These are phyloP conservation scores for Plusia festucae DNA, from an alignment of 2,888 invertebrate species.

Conservation along the genomic window DNA sequence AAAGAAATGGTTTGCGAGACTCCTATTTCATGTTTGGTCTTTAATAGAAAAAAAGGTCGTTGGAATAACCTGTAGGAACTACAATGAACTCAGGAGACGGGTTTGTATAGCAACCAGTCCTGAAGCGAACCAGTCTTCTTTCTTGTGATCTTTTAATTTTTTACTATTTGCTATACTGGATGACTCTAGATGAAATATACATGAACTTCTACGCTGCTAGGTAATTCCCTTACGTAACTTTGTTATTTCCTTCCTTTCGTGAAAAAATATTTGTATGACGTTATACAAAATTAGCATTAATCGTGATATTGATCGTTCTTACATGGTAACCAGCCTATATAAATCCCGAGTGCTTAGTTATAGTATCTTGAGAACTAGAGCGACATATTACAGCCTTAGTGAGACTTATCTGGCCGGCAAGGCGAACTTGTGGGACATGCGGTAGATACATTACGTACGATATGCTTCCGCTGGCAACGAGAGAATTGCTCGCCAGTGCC, in stretches of 20 bases:
- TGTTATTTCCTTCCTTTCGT: no score
- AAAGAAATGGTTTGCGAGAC: not conserved
- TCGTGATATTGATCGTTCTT: not conserved
- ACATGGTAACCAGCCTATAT: constrained; percentile 1
- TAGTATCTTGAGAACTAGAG: not conserved
- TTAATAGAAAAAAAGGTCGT: constrained; percentile 25
- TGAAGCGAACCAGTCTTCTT: not conserved
- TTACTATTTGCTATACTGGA: not conserved
- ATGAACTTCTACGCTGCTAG: no score
- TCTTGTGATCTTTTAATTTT: not conserved
- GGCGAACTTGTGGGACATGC: constrained; percentile 6
- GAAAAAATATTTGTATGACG: no score
- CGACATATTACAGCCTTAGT: constrained; percentile 1
- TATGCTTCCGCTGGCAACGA: constrained; percentile 1
- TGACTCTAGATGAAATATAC: not conserved
- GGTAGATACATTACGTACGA: not conserved
- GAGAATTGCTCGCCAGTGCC: not conserved
- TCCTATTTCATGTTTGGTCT: not conserved
- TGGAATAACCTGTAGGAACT: not conserved
- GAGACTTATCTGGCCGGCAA: constrained; percentile 4
- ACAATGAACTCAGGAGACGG: not conserved
- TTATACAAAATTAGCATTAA: no score
- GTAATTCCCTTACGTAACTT: no score
- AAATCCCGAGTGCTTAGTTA: not conserved
- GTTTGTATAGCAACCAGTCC: not conserved